Evolutionary conservation across 2,888 invertebrate species (phyloP).

Genomic region (Andricus quercusramuli): DNA sequence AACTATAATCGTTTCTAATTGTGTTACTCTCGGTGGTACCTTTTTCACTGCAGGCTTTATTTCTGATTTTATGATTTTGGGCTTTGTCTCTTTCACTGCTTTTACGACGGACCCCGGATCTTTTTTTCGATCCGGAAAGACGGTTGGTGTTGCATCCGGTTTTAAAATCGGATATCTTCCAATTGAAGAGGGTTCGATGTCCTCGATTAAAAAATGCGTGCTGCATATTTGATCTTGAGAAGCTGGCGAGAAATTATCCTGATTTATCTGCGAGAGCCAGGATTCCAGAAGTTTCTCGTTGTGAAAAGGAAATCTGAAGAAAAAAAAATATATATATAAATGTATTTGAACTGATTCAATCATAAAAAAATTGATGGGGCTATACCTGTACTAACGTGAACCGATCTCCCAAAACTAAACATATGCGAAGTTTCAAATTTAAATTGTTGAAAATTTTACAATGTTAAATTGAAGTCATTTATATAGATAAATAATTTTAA

Average conservation of each 20-base stretch:
- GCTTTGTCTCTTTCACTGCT: background rate
- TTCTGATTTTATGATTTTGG: background rate
- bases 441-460: too few species aligned
- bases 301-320: conserved; percentile 56
- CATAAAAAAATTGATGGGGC: too few species aligned
- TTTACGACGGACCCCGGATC: background rate
- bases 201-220: conserved; percentile 53
- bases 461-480: too few species aligned
- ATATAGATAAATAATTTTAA: too few species aligned
- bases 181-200: conserved; percentile 44
- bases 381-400: too few species aligned
- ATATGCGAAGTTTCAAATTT: too few species aligned
- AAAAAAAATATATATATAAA: background rate
- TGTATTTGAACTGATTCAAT: background rate
- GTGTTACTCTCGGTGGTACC: background rate
- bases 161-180: conserved; percentile 50
- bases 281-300: conserved; percentile 50
- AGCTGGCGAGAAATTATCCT: conserved; percentile 47
- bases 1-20: conserved; percentile 7
- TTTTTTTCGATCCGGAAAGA: conserved; percentile 52
- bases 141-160: conserved; percentile 56
- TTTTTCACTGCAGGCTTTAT: background rate
- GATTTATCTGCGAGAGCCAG: conserved; percentile 54
- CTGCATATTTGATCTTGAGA: conserved; percentile 55
- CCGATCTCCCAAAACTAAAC: too few species aligned